These are phyloP conservation scores for Uloborus diversus DNA, from an alignment of 1,140 invertebrate species.

Conservation along the genomic window DNA sequence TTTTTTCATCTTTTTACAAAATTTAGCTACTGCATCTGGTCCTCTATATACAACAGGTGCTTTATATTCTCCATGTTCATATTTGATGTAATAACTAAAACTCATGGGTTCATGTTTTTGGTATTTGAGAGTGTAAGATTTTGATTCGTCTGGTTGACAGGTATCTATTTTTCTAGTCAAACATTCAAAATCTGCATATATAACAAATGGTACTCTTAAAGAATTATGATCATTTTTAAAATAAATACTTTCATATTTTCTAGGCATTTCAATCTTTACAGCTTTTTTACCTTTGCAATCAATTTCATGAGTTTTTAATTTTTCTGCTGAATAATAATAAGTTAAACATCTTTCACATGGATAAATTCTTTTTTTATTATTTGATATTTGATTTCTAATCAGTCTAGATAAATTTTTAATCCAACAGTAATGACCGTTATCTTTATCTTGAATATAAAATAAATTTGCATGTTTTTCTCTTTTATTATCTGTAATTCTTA, in stretches of 20 bases:
- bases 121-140: too few species aligned
- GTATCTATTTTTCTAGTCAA: too few species aligned
- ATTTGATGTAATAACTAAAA: too few species aligned
- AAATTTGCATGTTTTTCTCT: constrained; percentile 27
- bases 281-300: not conserved
- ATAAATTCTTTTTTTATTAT: not conserved
- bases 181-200: constrained; percentile 20
- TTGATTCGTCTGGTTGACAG: too few species aligned
- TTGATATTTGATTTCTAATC: not conserved
- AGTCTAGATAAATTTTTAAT: constrained; percentile 1
- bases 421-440: constrained; percentile 13
- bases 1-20: too few species aligned
- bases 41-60: too few species aligned
- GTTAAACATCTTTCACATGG: constrained; percentile 4
- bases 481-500: not conserved
- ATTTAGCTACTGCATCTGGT: too few species aligned
- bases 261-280: not conserved
- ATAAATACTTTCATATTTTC: not conserved
- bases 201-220: constrained; percentile 12
- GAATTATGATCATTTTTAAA: constrained; percentile 6
- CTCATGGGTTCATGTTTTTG: too few species aligned
- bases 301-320: not conserved
- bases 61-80: too few species aligned
- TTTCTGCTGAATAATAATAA: not conserved
- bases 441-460: constrained; percentile 5